These are phyloP conservation scores for Argyrosomus japonicus DNA, from an alignment of 2,113 vertebrate genomes.

Conservation along the genomic window DNA sequence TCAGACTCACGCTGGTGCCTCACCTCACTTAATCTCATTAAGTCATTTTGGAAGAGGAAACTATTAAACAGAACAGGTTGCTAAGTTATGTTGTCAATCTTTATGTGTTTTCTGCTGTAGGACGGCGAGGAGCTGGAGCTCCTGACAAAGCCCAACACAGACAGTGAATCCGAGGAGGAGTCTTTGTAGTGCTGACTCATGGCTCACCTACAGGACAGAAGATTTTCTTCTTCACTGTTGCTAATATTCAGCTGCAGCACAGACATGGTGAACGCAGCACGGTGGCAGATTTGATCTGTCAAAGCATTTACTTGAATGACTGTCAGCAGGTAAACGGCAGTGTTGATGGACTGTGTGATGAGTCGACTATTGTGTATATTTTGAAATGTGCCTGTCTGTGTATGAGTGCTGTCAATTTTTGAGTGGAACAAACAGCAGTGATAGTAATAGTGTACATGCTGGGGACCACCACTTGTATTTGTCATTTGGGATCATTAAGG, in stretches of 20 bases:
- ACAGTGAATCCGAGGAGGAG: slow-evolving; percentile 93
- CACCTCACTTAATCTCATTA: slow-evolving; percentile 42
- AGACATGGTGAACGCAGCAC: neutral
- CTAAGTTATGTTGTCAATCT: neutral
- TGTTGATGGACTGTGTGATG: neutral
- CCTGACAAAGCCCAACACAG: slow-evolving; percentile 89
- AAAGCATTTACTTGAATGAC: slow-evolving; percentile 11
- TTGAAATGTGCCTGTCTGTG: slow-evolving; percentile 54
- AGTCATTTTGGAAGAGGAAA: slow-evolving; percentile 39
- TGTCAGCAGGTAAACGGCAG: neutral
- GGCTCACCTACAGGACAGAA: neutral
- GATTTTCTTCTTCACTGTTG: neutral
- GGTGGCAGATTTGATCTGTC: neutral
- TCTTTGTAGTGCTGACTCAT: slow-evolving; percentile 77
- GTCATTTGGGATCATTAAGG: neutral
- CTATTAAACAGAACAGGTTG: neutral
- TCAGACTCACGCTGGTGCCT: slow-evolving; percentile 5
- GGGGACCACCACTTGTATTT: neutral
- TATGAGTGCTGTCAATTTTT: slow-evolving; percentile 33
- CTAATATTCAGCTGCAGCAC: neutral
- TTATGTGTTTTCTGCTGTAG: slow-evolving; percentile 76
- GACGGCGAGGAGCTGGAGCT: slow-evolving; percentile 96
- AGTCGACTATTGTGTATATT: slow-evolving; percentile 44
- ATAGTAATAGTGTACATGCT: neutral
- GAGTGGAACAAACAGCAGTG: neutral